Conservation (phyloP, 2,888 invertebrate genomes). For the Subacronicta megacephala region DNA sequence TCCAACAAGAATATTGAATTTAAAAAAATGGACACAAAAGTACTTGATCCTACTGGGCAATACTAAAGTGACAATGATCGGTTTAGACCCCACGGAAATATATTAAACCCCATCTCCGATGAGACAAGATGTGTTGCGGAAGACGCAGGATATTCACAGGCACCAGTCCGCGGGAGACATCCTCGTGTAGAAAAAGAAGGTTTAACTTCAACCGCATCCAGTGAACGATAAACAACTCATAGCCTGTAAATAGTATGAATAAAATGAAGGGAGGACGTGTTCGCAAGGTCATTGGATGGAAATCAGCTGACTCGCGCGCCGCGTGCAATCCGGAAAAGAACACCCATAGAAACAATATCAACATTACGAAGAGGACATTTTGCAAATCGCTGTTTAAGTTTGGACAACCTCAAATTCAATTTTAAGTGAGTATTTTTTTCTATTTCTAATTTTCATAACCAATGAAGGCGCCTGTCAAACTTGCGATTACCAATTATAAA, state of each 20-base stretch:
- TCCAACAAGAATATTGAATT: constrained; percentile 61
- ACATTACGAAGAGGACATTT: constrained; percentile 56
- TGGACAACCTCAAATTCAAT: constrained; percentile 56
- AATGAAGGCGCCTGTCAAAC: constrained; percentile 36
- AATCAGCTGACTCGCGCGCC: constrained; percentile 84
- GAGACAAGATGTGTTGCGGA: constrained; percentile 85
- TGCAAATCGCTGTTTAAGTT: constrained; percentile 54
- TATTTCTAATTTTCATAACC: constrained; percentile 29
- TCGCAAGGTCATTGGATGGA: constrained; percentile 83
- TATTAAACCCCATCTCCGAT: constrained; percentile 71
- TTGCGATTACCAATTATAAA: constrained; percentile 36
- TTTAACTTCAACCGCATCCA: constrained; percentile 61
- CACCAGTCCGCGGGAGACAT: constrained; percentile 83
- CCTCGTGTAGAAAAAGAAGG: constrained; percentile 86
- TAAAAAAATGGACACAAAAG: constrained; percentile 70
- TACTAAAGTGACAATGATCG: constrained; percentile 79
- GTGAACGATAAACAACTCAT: constrained; percentile 69
- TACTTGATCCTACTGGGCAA: constrained; percentile 83
- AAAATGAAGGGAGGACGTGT: constrained; percentile 73
- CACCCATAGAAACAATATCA: constrained; percentile 61
- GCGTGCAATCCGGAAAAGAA: constrained; percentile 80
- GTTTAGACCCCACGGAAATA: constrained; percentile 85
- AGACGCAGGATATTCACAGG: constrained; percentile 82
- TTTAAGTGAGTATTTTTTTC: constrained; percentile 70
- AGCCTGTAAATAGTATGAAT: constrained; percentile 82